Base-by-base conservation (phyloP, 2,113 vertebrate species). In the Dipodomys merriami region DNA sequence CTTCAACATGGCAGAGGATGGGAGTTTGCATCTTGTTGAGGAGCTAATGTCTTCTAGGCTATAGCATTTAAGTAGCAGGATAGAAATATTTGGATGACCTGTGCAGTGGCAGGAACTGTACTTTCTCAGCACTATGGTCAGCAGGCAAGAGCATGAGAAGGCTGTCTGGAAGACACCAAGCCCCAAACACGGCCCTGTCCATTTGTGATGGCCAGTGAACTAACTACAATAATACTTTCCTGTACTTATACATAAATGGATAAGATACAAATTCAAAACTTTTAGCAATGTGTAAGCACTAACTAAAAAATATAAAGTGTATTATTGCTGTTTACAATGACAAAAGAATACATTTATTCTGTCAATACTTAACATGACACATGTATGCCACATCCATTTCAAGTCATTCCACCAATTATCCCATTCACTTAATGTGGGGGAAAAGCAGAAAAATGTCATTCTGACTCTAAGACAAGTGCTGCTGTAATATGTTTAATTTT, bases 1-100 rank as follows among this genome's bases (percentile, higher is more conserved):
- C 97, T 98, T 88, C 94, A 92, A 96, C 96, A 95, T 16, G 93
- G 65, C 91, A 96, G 97, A 96, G 96, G 93, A 69, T 96, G 97
- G 95, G 97, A 98, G 91, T 94, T 86, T 88, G 95, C 74, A 95
- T 97, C 44, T 80, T 86, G 83, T 78, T 83, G 95, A 95, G 27
- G n/a, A 85, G 76, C 86, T 1, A 1, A n/a, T 68, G 93, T 95
- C 89, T 68, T 97, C 73, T 92, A 85, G 12, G 23, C 33, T 64
- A 8, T 35, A 94, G 94, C 88, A 76, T 35, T n/a, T 92, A 96
- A 69, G 71, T 67, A 84, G 60, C 16, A 30, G 30, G n/a, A 77
- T 60, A 69, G 49, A 84, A 67, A 68, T 90, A 79, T 91, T 57
- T 79, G 64, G 30, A 19, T 27, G 77, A 19, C 27, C 64, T 88